A percentile compares a stretch with the other conserved stretches of the same genome.
Conservation (phyloP, 2,113 vertebrate genomes). For the Sarotherodon lohbergeri region DNA sequence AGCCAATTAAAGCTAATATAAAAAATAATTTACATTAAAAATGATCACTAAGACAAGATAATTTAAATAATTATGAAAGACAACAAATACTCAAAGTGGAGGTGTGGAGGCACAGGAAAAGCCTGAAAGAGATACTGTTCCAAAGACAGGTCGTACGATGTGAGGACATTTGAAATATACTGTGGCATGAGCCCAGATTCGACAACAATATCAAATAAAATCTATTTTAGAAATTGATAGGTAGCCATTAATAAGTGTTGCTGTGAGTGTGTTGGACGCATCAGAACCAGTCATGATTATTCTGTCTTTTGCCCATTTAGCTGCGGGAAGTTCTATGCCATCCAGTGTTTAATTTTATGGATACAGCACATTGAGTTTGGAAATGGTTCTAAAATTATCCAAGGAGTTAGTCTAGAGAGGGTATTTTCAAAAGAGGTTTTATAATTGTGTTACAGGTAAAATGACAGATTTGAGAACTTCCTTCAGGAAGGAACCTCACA, state of each 20-base stretch:
- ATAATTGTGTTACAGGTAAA: neutral
- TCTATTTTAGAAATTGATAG: neutral
- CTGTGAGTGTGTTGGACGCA: neutral
- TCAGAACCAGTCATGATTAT: neutral
- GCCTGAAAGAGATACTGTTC: neutral
- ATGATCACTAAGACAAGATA: neutral
- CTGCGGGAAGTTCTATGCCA: neutral
- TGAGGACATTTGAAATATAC: neutral
- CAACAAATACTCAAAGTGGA: neutral
- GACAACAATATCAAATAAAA: neutral
- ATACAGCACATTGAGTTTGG: neutral
- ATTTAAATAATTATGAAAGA: neutral
- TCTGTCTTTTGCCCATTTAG: neutral
- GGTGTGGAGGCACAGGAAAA: neutral
- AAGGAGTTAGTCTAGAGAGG: neutral
- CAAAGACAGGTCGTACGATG: neutral
- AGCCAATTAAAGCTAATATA: neutral
- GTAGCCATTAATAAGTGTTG: neutral
- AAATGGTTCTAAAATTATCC: neutral
- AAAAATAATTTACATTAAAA: neutral
- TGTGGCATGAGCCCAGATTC: neutral
- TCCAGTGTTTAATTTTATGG: neutral
- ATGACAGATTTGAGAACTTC: too few species aligned
- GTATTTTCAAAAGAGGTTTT: neutral
- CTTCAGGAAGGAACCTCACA: too few species aligned